Percentiles rank a stretch among this genome's conserved stretches.
Evolutionary conservation across 2,113 vertebrate genomes (phyloP).

Genomic region (Pituophis catenifer): DNA sequence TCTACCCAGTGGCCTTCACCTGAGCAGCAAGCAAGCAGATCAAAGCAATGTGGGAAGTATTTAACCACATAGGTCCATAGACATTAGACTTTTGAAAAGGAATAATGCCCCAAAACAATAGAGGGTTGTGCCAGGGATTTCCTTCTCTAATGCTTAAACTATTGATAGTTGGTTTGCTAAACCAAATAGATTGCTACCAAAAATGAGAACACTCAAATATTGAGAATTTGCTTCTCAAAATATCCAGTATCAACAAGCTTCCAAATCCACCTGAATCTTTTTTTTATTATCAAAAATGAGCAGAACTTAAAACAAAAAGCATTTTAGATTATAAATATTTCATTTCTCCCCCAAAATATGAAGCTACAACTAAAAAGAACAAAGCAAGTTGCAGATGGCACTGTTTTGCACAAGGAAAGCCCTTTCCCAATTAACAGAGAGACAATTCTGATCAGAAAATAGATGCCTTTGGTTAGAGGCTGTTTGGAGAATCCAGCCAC

Average conservation of each 20-base stretch:
- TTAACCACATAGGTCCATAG: not conserved
- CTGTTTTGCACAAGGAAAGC: not conserved
- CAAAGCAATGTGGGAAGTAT: not conserved
- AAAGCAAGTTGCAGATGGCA: not conserved
- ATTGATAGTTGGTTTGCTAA: not conserved
- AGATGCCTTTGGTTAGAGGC: not conserved
- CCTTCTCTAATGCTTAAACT: not conserved
- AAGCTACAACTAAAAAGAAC: not conserved
- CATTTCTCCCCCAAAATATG: not conserved
- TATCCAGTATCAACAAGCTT: not conserved
- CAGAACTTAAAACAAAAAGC: not conserved
- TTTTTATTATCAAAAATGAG: not conserved
- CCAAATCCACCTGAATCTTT: not conserved
- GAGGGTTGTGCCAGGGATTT: not conserved
- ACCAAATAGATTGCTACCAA: not conserved
- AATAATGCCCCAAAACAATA: not conserved
- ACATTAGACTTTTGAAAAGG: not conserved
- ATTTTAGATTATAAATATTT: slow-evolving; percentile 16
- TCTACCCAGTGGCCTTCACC: not conserved
- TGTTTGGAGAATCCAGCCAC: not conserved
- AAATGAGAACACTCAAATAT: not conserved
- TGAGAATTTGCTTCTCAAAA: not conserved
- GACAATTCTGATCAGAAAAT: not conserved
- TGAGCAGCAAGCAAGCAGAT: not conserved
- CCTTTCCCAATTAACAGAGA: not conserved